phyloP scores from a whole-genome alignment of 1,140 invertebrate species.

The Monomorium pharaonis region DNA sequence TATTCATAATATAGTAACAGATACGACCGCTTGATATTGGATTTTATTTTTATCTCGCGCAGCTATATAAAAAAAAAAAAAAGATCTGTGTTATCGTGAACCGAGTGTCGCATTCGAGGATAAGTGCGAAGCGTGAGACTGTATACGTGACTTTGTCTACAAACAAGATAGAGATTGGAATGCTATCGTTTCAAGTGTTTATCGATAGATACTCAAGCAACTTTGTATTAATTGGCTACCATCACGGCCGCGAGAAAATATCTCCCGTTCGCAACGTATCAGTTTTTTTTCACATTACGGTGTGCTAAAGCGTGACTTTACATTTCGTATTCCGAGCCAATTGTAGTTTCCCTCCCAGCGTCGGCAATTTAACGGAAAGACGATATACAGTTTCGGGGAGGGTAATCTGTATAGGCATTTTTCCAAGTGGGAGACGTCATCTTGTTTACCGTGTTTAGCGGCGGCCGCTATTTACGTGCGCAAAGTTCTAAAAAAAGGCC shows the following conservation, averaged over 20 bases:
- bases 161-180: constrained; percentile 6
- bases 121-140: neutral
- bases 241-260: neutral
- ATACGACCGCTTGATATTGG: neutral
- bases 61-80: neutral
- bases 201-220: neutral
- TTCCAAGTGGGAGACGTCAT: constrained; percentile 46
- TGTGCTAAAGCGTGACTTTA: neutral
- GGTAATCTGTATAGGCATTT: constrained; percentile 39
- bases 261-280: neutral
- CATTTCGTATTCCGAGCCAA: neutral
- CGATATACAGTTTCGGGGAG: neutral
- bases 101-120: constrained; percentile 5
- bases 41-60: constrained; percentile 3
- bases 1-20: neutral
- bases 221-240: neutral
- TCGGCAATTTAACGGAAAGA: neutral
- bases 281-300: neutral
- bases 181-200: constrained; percentile 16
- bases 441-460: constrained; percentile 52
- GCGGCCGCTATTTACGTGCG: constrained; percentile 11
- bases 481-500: constrained; percentile 14
- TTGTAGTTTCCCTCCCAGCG: neutral
- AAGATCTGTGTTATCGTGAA: neutral
- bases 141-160: constrained; percentile 9